Base-by-base conservation (phyloP, 2,888 invertebrate species). In the Zhuqinia jingwanae region DNA sequence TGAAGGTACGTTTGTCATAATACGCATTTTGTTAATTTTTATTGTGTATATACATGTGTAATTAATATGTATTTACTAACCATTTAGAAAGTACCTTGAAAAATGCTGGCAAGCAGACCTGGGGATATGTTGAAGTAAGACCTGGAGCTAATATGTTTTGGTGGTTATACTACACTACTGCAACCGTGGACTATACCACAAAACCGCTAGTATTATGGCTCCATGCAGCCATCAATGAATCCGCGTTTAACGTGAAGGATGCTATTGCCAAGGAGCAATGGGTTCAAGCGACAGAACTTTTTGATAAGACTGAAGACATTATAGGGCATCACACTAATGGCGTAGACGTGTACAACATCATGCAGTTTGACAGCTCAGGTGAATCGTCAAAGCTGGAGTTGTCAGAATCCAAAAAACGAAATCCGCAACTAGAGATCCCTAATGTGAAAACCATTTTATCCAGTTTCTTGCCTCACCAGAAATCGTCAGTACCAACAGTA, bases 191-290 rank as follows among this genome's bases (percentile, higher is more conserved):
- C 63, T 94, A 95, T 91, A 94, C 94, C 0, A 94, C 95, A 0
- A 94, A 94, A 56, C 97, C 97, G 0, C 92, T 97, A 30, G 93
- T 97, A n/a, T 95, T 97, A 81, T 97, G 97, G 97, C 93, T 97
- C 13, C 96, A 97, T 90, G 92, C 94, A 0, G 91, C 92, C 3
- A 95, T 97, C 22, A 94, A 95, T 90, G 91, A 90, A 0, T 92
- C 93, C 0, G 96, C 96, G 0, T 91, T 93, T 56, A 92, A 92
- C 88, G 94, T 95, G 0, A 94, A 94, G 91, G 90, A 92, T 0
- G 93, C 95, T 0, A 94, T 95, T 17, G 93, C 95, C 25, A 92
- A 91, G 1, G 94, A 94, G 0, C 90, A 93, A 15, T 97, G 94
- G 93, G 89, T 86, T 0, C 90, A 92, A 22, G 96, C 97, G 0